Evolutionary conservation across 1,140 invertebrate genomes (phyloP), one percentile per base, ranked within the genome.

Genomic region (Lepidurus apus): DNA sequence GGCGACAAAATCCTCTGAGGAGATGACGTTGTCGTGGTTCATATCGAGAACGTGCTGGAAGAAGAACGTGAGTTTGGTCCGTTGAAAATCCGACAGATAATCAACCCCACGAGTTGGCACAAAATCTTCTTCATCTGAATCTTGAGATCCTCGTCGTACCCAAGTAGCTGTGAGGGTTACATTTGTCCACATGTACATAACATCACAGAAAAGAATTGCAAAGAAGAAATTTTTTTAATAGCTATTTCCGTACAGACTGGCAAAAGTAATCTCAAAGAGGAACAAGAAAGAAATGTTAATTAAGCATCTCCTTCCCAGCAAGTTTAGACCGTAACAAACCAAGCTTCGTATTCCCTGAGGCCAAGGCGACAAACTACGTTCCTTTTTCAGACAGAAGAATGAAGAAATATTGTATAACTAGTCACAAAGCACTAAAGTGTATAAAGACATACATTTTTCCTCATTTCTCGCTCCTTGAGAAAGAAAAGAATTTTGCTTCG

Each of bases 21-120:
- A 87, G 65, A 92, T 89, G 77, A 91, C 87, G 83, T 91, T 90
- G 84, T 92, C 91, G 42, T 87, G 86, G 83, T 92, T 91, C 81
- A 90, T 89, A 82, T 92, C 91, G 53, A 92, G 85, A 1, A 91
- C 86, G 81, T 89, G 87, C 0, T 87, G 87, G 83, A 92, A 92
- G 83, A 91, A 91, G 79, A 91, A 87, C 0, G 88, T 87, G 83
- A 92, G 86, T 83, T 92, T 92, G 82, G 91, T 89, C 42, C 86
- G 87, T 82, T 92, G 91, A 43, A 89, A 87, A 11, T 86, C 84
- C 76, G 89, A 88, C 42, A 92, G 84, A 73, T 84, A 82, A 5
- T 87, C 85, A 13, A 87, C 82, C 0, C 84, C 84, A 42, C 45
- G 43, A n/a, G 76, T 43, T 21, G 42, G 76, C 87, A 9, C 85